phyloP scores from a whole-genome alignment of 2,797 vertebrate species.

The Liparis tanakae region DNA sequence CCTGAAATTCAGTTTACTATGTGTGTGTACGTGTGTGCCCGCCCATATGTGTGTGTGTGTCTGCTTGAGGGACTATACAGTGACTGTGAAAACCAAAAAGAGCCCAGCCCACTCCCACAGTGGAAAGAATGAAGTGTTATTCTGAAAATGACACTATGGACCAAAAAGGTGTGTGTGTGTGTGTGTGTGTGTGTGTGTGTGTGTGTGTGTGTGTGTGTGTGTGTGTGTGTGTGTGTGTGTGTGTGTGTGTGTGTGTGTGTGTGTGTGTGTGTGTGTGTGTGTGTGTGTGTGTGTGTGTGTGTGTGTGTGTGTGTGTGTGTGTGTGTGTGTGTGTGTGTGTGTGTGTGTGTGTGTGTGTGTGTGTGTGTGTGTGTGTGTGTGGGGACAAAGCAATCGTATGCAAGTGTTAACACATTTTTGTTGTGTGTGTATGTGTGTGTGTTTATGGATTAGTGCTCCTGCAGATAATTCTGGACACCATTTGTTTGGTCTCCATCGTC shows the following conservation, averaged over 20 bases:
- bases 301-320: constrained; percentile 39
- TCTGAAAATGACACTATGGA: constrained; percentile 76
- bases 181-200: constrained; percentile 20
- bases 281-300: too few relatives aligned
- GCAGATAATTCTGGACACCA: constrained; percentile 39
- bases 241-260: constrained; percentile 2
- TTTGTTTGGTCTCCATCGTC: constrained; percentile 47
- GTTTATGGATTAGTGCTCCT: constrained; percentile 12
- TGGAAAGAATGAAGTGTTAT: constrained; percentile 81
- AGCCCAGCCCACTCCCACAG: constrained; percentile 78
- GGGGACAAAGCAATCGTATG: constrained; percentile 11
- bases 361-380: constrained; percentile 7
- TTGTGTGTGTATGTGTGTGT: constrained; percentile 2
- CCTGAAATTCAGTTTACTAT: constrained; percentile 54
- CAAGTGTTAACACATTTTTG: constrained; percentile 40
- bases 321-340: constrained; percentile 43
- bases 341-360: constrained; percentile 18
- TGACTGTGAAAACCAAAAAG: constrained; percentile 74
- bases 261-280: constrained; percentile 2
- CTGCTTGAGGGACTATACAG: constrained; percentile 66
- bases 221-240: constrained; percentile 15
- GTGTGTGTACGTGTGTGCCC: constrained; percentile 30
- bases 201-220: constrained; percentile 28
- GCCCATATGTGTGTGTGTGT: constrained; percentile 58
- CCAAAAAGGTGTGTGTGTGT: constrained; percentile 64